Conservation (phyloP, 2,888 invertebrate species). For the Cremastobaeus sp. region DNA sequence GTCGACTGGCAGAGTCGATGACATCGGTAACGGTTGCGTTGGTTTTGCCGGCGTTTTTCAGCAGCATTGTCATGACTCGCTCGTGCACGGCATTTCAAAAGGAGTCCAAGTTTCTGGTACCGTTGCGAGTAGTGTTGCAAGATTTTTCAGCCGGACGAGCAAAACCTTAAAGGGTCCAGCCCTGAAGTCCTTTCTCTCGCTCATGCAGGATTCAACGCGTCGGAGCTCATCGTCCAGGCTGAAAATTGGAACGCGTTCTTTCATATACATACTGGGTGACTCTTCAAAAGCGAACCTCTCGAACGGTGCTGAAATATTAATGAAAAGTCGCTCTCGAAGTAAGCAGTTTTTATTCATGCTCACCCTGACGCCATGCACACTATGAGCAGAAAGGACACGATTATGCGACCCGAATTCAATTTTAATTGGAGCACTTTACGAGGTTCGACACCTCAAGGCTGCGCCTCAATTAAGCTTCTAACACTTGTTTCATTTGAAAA, state of each 20-base stretch:
- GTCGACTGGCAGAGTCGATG: conserved; percentile 24
- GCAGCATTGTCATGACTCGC: conserved; percentile 36
- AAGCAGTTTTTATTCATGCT: too few relatives aligned
- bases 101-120: conserved; percentile 31
- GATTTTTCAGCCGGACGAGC: conserved; percentile 31
- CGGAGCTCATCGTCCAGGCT: conserved; percentile 34
- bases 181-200: conserved; percentile 39
- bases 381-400: too few relatives aligned
- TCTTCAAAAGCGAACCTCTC: too few relatives aligned
- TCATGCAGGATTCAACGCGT: conserved; percentile 19
- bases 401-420: too few relatives aligned
- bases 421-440: too few relatives aligned
- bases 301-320: too few relatives aligned
- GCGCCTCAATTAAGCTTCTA: too few relatives aligned
- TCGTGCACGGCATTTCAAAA: conserved; percentile 37
- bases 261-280: conserved; percentile 26
- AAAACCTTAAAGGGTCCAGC: conserved; percentile 31
- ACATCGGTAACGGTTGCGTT: conserved; percentile 39
- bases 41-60: conserved; percentile 41
- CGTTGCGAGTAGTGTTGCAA: conserved; percentile 38
- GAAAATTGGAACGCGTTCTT: conserved; percentile 41
- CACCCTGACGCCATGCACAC: too few relatives aligned
- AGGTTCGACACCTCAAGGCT: too few relatives aligned
- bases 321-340: too few relatives aligned
- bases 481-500: too few relatives aligned